phyloP scores from a whole-genome alignment of 1,140 invertebrate genomes.

The Parasteatoda tepidariorum region DNA sequence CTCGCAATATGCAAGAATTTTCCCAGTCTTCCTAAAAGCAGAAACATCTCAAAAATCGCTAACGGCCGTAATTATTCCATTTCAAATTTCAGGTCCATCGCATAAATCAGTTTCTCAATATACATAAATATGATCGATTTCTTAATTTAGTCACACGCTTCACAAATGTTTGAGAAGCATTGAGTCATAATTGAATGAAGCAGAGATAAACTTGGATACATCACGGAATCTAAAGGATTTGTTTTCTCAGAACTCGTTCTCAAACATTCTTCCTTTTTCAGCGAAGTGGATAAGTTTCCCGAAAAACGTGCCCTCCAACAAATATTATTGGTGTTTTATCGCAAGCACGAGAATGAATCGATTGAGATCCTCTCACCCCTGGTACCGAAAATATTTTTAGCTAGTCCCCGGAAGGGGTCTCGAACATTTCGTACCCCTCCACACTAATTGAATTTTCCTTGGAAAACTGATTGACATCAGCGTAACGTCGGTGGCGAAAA shows the following conservation, averaged over 20 bases:
- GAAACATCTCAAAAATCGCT: too few species aligned
- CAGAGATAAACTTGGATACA: conserved; percentile 4
- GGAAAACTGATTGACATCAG: conserved; percentile 25
- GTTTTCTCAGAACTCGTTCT: conserved; percentile 24
- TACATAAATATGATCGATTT: background rate
- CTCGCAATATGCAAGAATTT: too few species aligned
- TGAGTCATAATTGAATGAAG: conserved; percentile 21
- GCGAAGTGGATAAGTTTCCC: background rate
- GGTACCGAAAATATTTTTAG: background rate
- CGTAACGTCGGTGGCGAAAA: conserved; percentile 21
- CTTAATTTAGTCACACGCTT: background rate
- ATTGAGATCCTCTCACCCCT: background rate
- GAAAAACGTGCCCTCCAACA: conserved; percentile 29
- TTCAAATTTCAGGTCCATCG: background rate
- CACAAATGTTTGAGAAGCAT: background rate
- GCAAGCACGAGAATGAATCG: conserved; percentile 6
- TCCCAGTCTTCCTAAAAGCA: too few species aligned
- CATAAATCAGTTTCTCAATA: background rate
- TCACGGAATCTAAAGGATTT: background rate
- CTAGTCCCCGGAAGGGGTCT: conserved; percentile 13
- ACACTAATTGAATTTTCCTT: conserved; percentile 48
- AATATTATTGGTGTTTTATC: conserved; percentile 3
- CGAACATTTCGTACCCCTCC: conserved; percentile 19
- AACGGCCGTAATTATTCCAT: too few species aligned
- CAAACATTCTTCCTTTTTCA: conserved; percentile 13